These are phyloP conservation scores for Pyrocoelia pectoralis DNA, from an alignment of 2,888 invertebrate species.

Conservation along the genomic window DNA sequence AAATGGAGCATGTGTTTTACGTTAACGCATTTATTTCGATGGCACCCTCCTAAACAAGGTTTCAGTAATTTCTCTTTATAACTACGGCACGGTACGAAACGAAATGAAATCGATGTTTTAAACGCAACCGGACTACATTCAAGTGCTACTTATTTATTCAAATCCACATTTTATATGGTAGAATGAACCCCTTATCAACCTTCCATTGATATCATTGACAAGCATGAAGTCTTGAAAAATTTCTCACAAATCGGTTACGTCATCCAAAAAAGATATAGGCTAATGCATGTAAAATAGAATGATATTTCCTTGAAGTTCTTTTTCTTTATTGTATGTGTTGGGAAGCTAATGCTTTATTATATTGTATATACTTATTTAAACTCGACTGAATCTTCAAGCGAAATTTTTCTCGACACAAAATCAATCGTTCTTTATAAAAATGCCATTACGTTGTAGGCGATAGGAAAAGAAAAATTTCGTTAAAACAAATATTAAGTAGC, in stretches of 20 bases:
- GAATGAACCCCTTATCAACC: neutral
- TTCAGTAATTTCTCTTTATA: no score
- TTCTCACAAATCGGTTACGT: neutral
- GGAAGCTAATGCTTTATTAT: slow-evolving; percentile 16
- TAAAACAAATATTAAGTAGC: slow-evolving; percentile 21
- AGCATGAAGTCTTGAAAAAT: neutral
- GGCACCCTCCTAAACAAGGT: no score
- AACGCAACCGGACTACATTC: no score
- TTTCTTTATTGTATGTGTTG: slow-evolving; percentile 15
- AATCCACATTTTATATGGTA: neutral
- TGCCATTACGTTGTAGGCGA: neutral
- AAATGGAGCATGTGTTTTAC: no score
- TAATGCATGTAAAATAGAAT: neutral
- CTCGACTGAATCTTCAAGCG: slow-evolving; percentile 6
- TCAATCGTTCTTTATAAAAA: slow-evolving; percentile 4
- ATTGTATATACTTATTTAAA: slow-evolving; percentile 18
- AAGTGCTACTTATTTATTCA: neutral
- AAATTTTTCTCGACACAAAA: slow-evolving; percentile 14
- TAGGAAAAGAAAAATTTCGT: no score
- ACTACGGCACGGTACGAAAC: no score
- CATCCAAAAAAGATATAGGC: neutral
- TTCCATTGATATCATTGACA: neutral
- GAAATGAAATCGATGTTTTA: no score
- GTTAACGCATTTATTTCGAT: no score
- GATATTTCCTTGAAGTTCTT: neutral